These are phyloP conservation scores for Danio kyathit DNA, from an alignment of 2,797 vertebrate species.

Conservation along the genomic window DNA sequence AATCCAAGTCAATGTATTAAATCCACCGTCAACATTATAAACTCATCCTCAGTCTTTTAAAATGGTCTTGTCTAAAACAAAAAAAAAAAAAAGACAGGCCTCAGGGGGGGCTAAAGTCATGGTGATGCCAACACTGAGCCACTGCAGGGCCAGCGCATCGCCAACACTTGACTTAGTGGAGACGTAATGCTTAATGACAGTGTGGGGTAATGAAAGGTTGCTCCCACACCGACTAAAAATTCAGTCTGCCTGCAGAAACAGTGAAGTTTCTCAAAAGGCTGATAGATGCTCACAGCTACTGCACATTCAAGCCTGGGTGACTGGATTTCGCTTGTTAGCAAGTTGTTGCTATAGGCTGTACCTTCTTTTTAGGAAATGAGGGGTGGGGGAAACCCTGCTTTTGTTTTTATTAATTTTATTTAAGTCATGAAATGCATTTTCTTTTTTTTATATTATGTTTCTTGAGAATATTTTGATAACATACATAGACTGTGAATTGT, in stretches of 20 bases:
- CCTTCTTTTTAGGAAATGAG: too few relatives aligned
- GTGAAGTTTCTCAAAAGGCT: conserved; percentile 39
- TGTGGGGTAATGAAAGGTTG: conserved; percentile 46
- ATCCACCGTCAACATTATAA: conserved; percentile 19
- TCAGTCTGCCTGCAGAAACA: conserved; percentile 29
- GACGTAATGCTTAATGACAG: conserved; percentile 45
- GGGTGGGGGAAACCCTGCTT: too few relatives aligned
- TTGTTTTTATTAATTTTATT: too few relatives aligned
- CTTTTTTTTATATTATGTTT: too few relatives aligned
- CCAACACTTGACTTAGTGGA: conserved; percentile 28
- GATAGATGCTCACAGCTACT: neutral
- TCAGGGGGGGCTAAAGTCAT: conserved; percentile 12
- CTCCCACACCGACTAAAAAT: conserved; percentile 31
- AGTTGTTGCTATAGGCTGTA: neutral
- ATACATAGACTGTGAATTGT: too few relatives aligned
- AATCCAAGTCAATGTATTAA: conserved; percentile 2
- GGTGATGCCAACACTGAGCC: conserved; percentile 37
- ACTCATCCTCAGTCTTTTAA: conserved; percentile 5
- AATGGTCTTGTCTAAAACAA: neutral
- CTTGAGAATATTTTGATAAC: too few relatives aligned
- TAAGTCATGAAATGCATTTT: too few relatives aligned
- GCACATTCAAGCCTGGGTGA: conserved; percentile 7
- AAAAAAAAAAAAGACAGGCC: neutral
- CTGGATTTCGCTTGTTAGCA: conserved; percentile 12
- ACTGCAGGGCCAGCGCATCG: conserved; percentile 27